These are phyloP conservation scores for Oxygymnocypris stewartii DNA, from an alignment of 2,113 vertebrate genomes.

Conservation along the genomic window DNA sequence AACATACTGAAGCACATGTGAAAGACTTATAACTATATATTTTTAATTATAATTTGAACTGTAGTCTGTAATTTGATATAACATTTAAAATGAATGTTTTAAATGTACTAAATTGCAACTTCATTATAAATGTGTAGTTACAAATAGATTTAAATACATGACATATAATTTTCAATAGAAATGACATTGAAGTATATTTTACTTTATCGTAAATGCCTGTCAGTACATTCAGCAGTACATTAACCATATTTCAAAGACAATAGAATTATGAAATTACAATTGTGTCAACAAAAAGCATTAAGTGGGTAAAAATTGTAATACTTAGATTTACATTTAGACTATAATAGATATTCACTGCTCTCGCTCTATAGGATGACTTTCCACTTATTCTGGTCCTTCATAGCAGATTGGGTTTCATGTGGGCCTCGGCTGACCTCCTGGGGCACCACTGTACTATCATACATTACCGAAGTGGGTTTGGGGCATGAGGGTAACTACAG, in stretches of 20 bases:
- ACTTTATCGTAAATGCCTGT: background rate
- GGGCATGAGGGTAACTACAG: constrained; percentile 8
- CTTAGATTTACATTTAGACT: background rate
- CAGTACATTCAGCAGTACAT: background rate
- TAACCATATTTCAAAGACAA: background rate
- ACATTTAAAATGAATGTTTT: background rate
- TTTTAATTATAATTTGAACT: background rate
- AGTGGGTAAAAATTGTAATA: background rate
- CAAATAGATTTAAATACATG: background rate
- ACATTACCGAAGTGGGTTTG: background rate
- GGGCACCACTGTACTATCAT: background rate
- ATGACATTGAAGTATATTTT: background rate
- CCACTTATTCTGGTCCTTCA: constrained; percentile 17
- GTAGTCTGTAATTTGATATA: background rate
- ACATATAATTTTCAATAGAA: background rate
- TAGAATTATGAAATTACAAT: background rate
- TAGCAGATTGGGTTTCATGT: constrained; percentile 25
- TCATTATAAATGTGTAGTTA: background rate
- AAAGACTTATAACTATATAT: background rate
- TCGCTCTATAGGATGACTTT: constrained; percentile 17
- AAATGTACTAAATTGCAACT: background rate
- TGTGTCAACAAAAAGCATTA: background rate
- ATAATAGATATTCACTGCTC: background rate
- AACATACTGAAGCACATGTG: background rate
- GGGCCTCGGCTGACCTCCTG: constrained; percentile 2